These are phyloP conservation scores for Chloroclysta siterata DNA, from an alignment of 2,888 invertebrate species.

Conservation along the genomic window DNA sequence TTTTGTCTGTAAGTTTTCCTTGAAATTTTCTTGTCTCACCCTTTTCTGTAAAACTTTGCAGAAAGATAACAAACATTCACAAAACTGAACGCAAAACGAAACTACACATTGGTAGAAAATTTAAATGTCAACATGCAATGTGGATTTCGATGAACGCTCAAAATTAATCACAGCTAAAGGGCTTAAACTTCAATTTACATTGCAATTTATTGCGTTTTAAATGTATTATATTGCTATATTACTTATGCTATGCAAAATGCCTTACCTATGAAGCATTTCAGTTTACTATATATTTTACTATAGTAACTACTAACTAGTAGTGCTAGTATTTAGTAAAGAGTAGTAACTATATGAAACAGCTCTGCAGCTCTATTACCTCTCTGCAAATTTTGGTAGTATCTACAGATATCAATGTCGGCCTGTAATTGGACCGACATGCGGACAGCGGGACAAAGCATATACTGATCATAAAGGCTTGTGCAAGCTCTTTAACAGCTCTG, in stretches of 20 bases:
- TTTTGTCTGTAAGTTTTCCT: no score
- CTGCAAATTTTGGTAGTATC: not conserved
- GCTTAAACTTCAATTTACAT: slow-evolving; percentile 49
- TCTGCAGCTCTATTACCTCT: not conserved
- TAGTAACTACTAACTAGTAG: no score
- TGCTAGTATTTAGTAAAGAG: no score
- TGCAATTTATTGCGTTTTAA: slow-evolving; percentile 40
- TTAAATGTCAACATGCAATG: slow-evolving; percentile 12
- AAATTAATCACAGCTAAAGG: slow-evolving; percentile 40
- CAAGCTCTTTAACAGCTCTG: not conserved
- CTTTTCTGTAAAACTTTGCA: no score
- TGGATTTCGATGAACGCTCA: slow-evolving; percentile 30
- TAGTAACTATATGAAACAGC: not conserved
- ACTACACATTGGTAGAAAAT: slow-evolving; percentile 6
- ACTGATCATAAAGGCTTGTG: not conserved
- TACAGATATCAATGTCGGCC: not conserved
- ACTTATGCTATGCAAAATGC: no score
- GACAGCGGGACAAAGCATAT: slow-evolving; percentile 3
- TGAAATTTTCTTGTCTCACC: no score
- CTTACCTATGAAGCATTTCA: no score
- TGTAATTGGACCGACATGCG: slow-evolving; percentile 1
- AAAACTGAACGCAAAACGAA: not conserved
- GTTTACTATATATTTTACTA: no score
- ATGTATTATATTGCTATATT: slow-evolving; percentile 32
- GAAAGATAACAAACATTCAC: no score